These are phyloP conservation scores for Diloba caeruleocephala DNA, from an alignment of 2,888 invertebrate genomes.

Conservation along the genomic window DNA sequence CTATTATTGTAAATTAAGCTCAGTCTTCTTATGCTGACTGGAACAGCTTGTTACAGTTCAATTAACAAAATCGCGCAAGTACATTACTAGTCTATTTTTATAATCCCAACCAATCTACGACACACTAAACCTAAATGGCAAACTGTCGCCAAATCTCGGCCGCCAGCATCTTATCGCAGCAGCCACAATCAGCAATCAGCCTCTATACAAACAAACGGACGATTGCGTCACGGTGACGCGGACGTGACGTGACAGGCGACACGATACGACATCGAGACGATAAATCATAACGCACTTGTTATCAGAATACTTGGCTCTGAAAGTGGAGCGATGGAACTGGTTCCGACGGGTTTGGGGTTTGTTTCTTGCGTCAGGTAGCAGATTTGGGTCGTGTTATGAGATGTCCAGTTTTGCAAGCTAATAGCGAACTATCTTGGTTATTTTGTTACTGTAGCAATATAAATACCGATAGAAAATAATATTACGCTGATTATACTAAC, in stretches of 20 bases:
- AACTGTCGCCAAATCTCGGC: conserved; percentile 21
- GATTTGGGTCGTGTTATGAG: conserved; percentile 24
- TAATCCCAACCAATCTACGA: conserved; percentile 7
- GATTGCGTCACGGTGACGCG: conserved; percentile 10
- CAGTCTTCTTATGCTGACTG: no score
- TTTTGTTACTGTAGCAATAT: no score
- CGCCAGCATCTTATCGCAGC: conserved; percentile 13
- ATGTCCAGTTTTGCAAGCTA: conserved; percentile 1
- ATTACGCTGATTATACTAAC: no score
- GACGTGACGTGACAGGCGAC: no score
- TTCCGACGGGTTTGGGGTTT: conserved; percentile 29
- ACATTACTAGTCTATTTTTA: conserved; percentile 15
- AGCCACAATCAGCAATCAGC: conserved; percentile 9
- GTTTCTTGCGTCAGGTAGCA: conserved; percentile 46
- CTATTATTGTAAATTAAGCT: no score
- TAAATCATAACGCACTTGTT: conserved; percentile 48
- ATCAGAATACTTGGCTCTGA: conserved; percentile 37
- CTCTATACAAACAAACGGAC: not conserved
- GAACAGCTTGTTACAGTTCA: no score
- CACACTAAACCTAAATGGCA: conserved; percentile 20
- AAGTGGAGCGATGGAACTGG: conserved; percentile 45
- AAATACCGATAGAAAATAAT: no score
- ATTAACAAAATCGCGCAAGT: not conserved
- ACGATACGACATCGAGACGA: conserved; percentile 2
- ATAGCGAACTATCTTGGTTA: no score